Evolutionary conservation across 1,140 invertebrate species (phyloP).

Genomic region (Papilio dardanus): DNA sequence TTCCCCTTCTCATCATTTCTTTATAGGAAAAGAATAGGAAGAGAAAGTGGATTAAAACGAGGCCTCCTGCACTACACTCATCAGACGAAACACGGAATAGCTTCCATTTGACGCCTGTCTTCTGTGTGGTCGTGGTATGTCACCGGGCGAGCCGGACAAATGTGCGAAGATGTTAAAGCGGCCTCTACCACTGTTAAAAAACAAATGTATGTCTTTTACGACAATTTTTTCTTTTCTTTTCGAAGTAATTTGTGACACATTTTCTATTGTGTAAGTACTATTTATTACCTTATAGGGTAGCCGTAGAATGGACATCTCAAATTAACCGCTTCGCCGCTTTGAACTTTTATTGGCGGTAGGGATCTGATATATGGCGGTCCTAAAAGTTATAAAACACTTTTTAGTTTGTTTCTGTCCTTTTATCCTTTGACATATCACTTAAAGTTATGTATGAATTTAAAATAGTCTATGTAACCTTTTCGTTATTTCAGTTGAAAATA

Average conservation of each 20-base stretch:
- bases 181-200: no score
- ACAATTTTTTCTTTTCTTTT: neutral
- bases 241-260: neutral
- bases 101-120: no score
- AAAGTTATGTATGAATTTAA: neutral
- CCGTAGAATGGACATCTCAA: constrained; percentile 94
- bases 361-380: constrained; percentile 92
- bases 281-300: constrained; percentile 87
- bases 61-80: no score
- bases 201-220: no score
- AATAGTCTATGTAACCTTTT: neutral
- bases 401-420: constrained; percentile 10
- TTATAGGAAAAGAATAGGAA: no score
- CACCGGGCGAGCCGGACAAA: no score
- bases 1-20: no score
- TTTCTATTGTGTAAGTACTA: neutral
- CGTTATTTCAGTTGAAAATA: neutral
- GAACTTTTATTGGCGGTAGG: constrained; percentile 90
- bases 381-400: constrained; percentile 63
- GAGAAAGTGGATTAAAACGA: no score
- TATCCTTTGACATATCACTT: neutral
- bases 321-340: constrained; percentile 89
- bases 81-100: no score
- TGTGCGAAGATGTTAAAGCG: no score
- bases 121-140: no score